These are phyloP conservation scores for Anhinga rufa DNA, from an alignment of 2,113 vertebrate genomes.

Conservation along the genomic window DNA sequence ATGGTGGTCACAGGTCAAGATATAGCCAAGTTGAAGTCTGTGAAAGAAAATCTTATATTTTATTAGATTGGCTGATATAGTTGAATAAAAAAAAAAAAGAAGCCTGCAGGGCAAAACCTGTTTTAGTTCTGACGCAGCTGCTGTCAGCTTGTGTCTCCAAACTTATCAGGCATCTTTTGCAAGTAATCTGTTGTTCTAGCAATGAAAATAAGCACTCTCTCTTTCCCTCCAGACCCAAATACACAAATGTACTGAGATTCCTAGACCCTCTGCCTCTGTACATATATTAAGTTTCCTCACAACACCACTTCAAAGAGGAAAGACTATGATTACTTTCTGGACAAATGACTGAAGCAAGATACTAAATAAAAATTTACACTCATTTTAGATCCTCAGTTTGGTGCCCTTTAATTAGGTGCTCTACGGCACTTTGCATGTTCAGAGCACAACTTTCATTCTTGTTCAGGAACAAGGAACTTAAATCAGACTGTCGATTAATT, in stretches of 20 bases:
- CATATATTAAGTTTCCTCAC: neutral
- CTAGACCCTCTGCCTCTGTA: neutral
- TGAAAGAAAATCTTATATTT: neutral
- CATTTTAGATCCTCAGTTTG: neutral
- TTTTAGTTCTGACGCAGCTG: neutral
- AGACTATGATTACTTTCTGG: neutral
- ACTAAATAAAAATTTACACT: neutral
- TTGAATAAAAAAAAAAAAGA: neutral
- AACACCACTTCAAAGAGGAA: neutral
- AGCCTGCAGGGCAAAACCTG: neutral
- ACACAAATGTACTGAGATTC: neutral
- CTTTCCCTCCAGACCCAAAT: neutral
- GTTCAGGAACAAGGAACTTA: neutral
- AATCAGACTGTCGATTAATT: neutral
- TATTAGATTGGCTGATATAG: neutral
- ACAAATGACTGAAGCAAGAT: neutral
- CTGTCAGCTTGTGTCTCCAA: neutral
- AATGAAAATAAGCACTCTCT: neutral
- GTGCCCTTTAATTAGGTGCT: neutral
- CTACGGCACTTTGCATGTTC: neutral
- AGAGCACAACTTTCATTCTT: neutral
- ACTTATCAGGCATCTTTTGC: neutral
- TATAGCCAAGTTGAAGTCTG: neutral
- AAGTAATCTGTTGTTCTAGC: neutral
- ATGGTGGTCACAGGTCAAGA: neutral